Evolutionary conservation across 2,113 vertebrate genomes (phyloP).

Genomic region (Halichoeres trimaculatus): DNA sequence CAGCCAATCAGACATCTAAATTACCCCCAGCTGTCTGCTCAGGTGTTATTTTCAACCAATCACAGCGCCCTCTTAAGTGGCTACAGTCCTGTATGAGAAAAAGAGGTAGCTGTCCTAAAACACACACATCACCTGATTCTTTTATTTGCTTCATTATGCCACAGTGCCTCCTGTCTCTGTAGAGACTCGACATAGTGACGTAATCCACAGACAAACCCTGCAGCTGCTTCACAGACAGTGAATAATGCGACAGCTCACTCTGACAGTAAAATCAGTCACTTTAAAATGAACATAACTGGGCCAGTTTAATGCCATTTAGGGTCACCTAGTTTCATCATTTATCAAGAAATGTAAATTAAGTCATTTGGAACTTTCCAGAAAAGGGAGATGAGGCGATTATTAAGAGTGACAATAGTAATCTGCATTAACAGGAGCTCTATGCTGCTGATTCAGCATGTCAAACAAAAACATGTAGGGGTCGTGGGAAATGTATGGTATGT

Average conservation of each 20-base stretch:
- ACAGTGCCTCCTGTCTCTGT: neutral
- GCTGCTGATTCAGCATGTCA: no score
- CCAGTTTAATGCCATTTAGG: neutral
- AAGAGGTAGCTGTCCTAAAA: neutral
- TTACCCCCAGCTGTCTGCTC: conserved; percentile 47
- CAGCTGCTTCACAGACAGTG: conserved; percentile 36
- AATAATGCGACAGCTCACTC: conserved; percentile 41
- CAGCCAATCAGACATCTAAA: conserved; percentile 64
- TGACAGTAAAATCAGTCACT: conserved; percentile 3
- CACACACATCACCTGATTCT: conserved; percentile 3
- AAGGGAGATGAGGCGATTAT: neutral
- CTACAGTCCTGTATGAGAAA: conserved; percentile 10
- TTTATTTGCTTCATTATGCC: neutral
- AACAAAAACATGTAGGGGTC: no score
- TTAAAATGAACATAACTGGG: neutral
- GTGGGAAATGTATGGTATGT: no score
- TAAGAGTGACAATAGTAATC: no score
- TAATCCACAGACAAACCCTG: conserved; percentile 28
- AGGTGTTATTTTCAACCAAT: conserved; percentile 73
- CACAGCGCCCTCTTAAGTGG: neutral
- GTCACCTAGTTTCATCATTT: neutral
- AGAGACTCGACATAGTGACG: conserved; percentile 17
- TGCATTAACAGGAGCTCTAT: no score
- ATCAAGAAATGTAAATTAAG: neutral
- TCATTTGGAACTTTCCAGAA: neutral